Evolutionary conservation across 2,888 invertebrate species (phyloP).

Genomic region (Drosophila multiciliata): DNA sequence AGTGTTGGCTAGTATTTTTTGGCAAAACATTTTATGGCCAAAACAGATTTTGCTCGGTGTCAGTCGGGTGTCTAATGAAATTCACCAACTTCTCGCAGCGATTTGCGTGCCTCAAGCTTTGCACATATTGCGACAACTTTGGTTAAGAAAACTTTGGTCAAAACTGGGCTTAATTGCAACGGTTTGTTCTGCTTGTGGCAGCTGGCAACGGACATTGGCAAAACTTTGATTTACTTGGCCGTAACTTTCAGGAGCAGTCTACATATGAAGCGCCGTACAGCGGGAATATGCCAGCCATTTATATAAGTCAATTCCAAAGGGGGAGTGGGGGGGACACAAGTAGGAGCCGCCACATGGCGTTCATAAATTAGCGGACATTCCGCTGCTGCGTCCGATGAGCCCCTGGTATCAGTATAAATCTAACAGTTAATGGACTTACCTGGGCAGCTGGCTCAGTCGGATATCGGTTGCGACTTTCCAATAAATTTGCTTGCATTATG

Average conservation of each 20-base stretch:
- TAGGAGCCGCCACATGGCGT: conserved; percentile 20
- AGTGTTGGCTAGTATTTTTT: conserved; percentile 56
- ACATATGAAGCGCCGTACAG: conserved; percentile 20
- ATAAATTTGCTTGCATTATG: conserved; percentile 73
- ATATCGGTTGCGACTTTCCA: conserved; percentile 16
- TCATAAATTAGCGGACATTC: conserved; percentile 50
- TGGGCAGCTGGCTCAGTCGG: conserved; percentile 9
- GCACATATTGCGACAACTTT: conserved; percentile 46
- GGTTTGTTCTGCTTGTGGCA: conserved; percentile 40
- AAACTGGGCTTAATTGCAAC: conserved; percentile 62
- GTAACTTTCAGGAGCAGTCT: conserved; percentile 41
- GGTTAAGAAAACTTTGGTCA: conserved; percentile 42
- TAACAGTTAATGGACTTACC: conserved; percentile 70
- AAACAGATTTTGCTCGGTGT: conserved; percentile 57
- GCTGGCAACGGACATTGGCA: conserved; percentile 21
- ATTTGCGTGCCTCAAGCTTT: conserved; percentile 25
- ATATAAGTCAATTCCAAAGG: conserved; percentile 1
- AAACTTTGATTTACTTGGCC: conserved; percentile 59
- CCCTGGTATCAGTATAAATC: conserved; percentile 65
- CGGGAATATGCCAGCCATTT: background rate
- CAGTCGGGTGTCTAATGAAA: conserved; percentile 65
- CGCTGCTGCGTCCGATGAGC: conserved; percentile 10
- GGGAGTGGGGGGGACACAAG: background rate
- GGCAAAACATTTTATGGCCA: conserved; percentile 64
- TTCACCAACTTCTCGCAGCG: conserved; percentile 48